Conservation (phyloP, 2,888 invertebrate genomes). For the Resseliella maxima region DNA sequence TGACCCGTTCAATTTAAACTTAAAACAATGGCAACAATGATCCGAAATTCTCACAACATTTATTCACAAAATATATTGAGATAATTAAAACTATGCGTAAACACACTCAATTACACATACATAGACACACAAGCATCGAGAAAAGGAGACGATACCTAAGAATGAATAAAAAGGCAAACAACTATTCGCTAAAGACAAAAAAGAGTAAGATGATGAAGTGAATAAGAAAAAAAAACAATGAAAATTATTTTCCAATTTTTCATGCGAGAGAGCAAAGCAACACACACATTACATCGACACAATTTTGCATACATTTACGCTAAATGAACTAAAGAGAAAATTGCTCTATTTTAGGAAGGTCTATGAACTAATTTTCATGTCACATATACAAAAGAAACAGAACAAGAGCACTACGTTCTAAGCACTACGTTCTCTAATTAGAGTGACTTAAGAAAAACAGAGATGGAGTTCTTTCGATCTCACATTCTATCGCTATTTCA, state of each 20-base stretch:
- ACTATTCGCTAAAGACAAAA: not conserved
- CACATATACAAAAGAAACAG: not conserved
- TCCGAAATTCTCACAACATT: not conserved
- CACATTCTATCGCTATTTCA: no score
- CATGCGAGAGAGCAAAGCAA: not conserved
- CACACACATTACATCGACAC: constrained; percentile 2
- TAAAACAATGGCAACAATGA: not conserved
- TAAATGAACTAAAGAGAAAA: constrained; percentile 34
- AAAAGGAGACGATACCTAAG: not conserved
- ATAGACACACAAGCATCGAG: not conserved
- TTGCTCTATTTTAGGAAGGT: constrained; percentile 38
- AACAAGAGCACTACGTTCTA: not conserved
- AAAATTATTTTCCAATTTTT: constrained; percentile 8
- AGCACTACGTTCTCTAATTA: no score
- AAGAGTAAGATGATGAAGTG: not conserved
- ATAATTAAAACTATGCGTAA: not conserved
- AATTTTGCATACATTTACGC: not conserved
- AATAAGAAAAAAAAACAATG: not conserved
- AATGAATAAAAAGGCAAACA: not conserved
- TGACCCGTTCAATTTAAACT: constrained; percentile 10
- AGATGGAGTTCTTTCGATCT: no score
- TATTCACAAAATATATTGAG: not conserved
- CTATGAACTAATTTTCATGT: constrained; percentile 24
- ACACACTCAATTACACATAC: not conserved
- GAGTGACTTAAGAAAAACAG: no score